These are phyloP conservation scores for Ectropis grisescens DNA, from an alignment of 1,140 invertebrate genomes.

Conservation along the genomic window DNA sequence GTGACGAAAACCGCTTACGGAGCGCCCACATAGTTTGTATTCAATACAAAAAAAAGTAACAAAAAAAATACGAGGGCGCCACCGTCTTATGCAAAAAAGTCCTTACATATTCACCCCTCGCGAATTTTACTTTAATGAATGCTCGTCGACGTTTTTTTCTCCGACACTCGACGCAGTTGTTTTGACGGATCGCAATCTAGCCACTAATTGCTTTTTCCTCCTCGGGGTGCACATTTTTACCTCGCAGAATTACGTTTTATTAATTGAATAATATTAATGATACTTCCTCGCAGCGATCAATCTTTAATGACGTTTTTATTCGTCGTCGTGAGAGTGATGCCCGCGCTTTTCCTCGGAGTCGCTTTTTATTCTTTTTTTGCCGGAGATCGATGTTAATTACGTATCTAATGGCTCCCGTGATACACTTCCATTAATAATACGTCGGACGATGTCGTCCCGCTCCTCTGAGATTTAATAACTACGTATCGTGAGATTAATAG, in stretches of 20 bases:
- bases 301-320: slow-evolving; percentile 67
- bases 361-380: slow-evolving; percentile 40
- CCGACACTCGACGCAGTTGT: slow-evolving; percentile 55
- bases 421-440: slow-evolving; percentile 68
- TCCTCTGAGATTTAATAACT: slow-evolving; percentile 61
- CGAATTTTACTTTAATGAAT: slow-evolving; percentile 65
- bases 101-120: slow-evolving; percentile 67
- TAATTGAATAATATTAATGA: slow-evolving; percentile 71
- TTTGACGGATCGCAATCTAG: slow-evolving; percentile 69
- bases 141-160: slow-evolving; percentile 52
- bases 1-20: slow-evolving; percentile 65
- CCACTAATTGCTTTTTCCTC: slow-evolving; percentile 70
- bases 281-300: slow-evolving; percentile 61
- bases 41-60: slow-evolving; percentile 43
- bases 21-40: slow-evolving; percentile 62
- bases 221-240: slow-evolving; percentile 56
- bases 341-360: slow-evolving; percentile 23
- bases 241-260: slow-evolving; percentile 67
- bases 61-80: slow-evolving; percentile 53
- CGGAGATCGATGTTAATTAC: slow-evolving; percentile 60
- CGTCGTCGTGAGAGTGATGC: slow-evolving; percentile 49
- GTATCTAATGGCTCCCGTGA: slow-evolving; percentile 66
- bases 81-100: slow-evolving; percentile 66
- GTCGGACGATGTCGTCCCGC: slow-evolving; percentile 46
- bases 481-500: slow-evolving; percentile 53